Base-by-base conservation (phyloP, 2,888 invertebrate genomes). In the Elegia similella region DNA sequence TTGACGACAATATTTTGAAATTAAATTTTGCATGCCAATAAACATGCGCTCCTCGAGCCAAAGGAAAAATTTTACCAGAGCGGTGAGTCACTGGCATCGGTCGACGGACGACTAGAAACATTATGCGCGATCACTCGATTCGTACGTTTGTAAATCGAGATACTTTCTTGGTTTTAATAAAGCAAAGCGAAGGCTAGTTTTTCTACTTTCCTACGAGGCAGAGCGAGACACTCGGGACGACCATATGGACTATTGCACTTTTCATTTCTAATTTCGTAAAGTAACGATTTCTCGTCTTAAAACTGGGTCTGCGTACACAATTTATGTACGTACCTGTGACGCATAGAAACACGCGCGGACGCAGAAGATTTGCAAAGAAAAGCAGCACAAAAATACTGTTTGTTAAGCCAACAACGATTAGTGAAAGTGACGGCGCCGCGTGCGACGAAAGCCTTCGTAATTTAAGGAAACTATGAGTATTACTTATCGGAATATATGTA, bases 381-480 rank as follows among this genome's bases (percentile, higher is more conserved):
- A 80, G 64, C 70, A 71, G 72, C 75, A 73, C 75, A 82, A 73
- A 77, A 83, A 80, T 82, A 76, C 72, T 75, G 66, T 76, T 78
- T 78, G 77, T 81, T 81, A 79, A 78, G 78, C 78, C 71, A 76
- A 69, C 76, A 73, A 69, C 75, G 70, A 73, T 75, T 69, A 82
- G 84, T 82, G 84, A 85, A 85, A 84, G 84, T 82, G 73, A 66
- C 65, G 64, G 67, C 56, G 52, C 64, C 65, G 57, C 67, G 50
- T 65, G 56, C 65, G 67, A 66, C 73, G 72, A 78, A 73, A 72
- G 72, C 64, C 38, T 38, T 38, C 38, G 8, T n/a, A 12, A 12
- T 66, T 62, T 64, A 66, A 66, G 62, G 63, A 64, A 67, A 69
- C 58, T 57, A 53, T 16, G 23, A 5, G 2, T 42, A 42, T 55